phyloP scores from a whole-genome alignment of 2,888 invertebrate species.

The Lepidocyrtoides sp. region DNA sequence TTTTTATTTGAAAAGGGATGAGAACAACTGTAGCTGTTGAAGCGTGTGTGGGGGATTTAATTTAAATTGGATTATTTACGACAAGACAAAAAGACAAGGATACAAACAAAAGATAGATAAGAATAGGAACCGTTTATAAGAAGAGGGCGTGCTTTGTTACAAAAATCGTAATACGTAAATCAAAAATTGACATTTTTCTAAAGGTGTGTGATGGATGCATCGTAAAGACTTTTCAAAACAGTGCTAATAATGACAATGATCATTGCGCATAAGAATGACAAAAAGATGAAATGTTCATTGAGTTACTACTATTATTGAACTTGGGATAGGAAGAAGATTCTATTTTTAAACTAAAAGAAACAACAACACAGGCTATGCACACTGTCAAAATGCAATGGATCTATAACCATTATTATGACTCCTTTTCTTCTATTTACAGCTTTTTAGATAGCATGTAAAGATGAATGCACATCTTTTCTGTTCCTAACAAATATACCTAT shows the following conservation, averaged over 20 bases:
- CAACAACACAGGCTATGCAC: neutral
- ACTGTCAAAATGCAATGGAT: slow-evolving; percentile 21
- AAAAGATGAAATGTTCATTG: neutral
- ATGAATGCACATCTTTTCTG: neutral
- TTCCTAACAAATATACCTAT: neutral
- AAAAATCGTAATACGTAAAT: neutral
- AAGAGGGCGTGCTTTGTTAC: slow-evolving; percentile 32
- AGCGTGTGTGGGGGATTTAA: slow-evolving; percentile 74
- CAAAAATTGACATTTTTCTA: neutral
- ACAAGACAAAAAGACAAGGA: neutral
- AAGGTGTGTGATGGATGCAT: neutral
- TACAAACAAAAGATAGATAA: neutral
- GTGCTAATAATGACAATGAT: neutral
- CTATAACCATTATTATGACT: neutral
- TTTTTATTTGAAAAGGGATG: neutral
- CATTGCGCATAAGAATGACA: slow-evolving; percentile 10
- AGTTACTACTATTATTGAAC: neutral
- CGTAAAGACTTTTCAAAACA: neutral
- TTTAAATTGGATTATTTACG: slow-evolving; percentile 81
- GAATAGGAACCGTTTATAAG: neutral
- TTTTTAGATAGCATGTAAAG: neutral
- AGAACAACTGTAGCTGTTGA: neutral
- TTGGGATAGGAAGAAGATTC: neutral
- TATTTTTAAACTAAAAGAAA: neutral
- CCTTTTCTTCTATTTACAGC: neutral